Evolutionary conservation across 2,888 invertebrate species (phyloP).

Genomic region (Nomada fucata): DNA sequence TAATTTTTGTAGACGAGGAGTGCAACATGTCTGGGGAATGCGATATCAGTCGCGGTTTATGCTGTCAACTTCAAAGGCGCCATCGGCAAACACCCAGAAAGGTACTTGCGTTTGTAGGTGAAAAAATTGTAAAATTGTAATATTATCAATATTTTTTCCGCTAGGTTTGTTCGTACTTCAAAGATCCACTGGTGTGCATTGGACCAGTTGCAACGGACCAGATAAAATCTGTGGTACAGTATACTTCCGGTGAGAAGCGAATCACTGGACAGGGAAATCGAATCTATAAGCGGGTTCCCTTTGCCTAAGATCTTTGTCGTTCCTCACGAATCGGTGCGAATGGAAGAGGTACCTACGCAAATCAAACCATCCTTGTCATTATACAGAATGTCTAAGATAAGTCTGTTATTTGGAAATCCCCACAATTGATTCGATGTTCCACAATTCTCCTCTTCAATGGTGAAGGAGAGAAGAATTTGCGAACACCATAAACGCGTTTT

Average conservation of each 20-base stretch:
- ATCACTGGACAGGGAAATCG: slow-evolving; percentile 86
- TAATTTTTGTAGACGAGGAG: slow-evolving; percentile 87
- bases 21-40: slow-evolving; percentile 93
- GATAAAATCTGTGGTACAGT: slow-evolving; percentile 89
- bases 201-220: slow-evolving; percentile 93
- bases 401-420: slow-evolving; percentile 55
- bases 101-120: slow-evolving; percentile 83
- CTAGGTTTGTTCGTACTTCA: slow-evolving; percentile 96
- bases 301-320: slow-evolving; percentile 72
- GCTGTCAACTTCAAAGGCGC: slow-evolving; percentile 94
- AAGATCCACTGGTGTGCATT: slow-evolving; percentile 94
- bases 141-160: slow-evolving; percentile 43
- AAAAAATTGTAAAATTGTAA: too few species aligned
- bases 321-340: slow-evolving; percentile 34
- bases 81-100: slow-evolving; percentile 94
- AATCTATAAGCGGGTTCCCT: slow-evolving; percentile 79
- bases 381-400: slow-evolving; percentile 46
- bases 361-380: slow-evolving; percentile 56
- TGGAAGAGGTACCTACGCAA: slow-evolving; percentile 42
- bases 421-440: slow-evolving; percentile 46
- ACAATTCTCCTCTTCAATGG: slow-evolving; percentile 10
- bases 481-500: slow-evolving; percentile 43
- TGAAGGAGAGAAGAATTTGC: slow-evolving; percentile 1
- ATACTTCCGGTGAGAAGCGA: slow-evolving; percentile 93
- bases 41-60: slow-evolving; percentile 93